Percentiles rank a stretch among this genome's conserved stretches.
phyloP scores from a whole-genome alignment of 2,888 invertebrate genomes.

The Drosophila cyrtoloma region DNA sequence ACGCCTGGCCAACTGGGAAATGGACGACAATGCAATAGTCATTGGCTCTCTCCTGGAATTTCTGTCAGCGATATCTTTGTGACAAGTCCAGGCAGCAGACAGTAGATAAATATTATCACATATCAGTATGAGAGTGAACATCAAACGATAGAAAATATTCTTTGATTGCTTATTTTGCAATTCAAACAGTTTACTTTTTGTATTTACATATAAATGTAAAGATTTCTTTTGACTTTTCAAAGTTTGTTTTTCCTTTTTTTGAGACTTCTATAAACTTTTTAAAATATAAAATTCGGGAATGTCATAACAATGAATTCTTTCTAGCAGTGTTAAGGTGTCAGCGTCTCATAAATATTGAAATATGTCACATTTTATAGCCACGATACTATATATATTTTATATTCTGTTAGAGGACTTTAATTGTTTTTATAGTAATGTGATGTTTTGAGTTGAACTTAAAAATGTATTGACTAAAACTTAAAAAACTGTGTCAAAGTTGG shows the following conservation, averaged over 20 bases:
- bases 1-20: conserved; percentile 5
- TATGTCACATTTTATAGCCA: neutral
- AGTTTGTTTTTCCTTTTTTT: neutral
- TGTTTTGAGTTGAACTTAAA: neutral
- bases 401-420: neutral
- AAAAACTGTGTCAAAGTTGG: neutral
- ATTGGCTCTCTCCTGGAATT: conserved; percentile 19
- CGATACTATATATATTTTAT: neutral
- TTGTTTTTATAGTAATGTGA: too few relatives aligned
- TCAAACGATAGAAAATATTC: conserved; percentile 8
- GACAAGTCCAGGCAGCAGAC: conserved; percentile 8
- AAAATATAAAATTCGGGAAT: neutral
- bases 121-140: conserved; percentile 25
- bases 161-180: conserved; percentile 16
- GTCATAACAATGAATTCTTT: neutral
- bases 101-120: conserved; percentile 37
- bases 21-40: conserved; percentile 27
- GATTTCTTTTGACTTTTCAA: neutral
- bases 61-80: conserved; percentile 16
- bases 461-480: neutral
- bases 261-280: neutral
- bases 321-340: neutral
- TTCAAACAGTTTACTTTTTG: conserved; percentile 7
- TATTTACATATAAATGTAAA: conserved; percentile 1
- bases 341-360: neutral